Conservation (phyloP, 2,888 invertebrate genomes). For the Caenorhabditis virilis region DNA sequence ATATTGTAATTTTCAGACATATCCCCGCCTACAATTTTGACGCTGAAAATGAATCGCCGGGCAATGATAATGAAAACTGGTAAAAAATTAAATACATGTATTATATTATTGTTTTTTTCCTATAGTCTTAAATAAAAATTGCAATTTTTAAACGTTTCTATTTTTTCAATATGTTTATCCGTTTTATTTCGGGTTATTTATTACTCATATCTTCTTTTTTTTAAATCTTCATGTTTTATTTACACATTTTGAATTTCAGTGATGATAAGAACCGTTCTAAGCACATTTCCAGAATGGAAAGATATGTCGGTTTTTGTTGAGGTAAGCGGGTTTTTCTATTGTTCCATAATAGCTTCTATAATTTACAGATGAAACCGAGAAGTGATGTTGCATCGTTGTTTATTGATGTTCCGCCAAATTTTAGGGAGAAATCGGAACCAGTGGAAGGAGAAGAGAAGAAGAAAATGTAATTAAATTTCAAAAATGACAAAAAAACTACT, state of each 20-base stretch:
- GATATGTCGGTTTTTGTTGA: slow-evolving; percentile 29
- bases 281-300: slow-evolving; percentile 29
- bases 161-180: not conserved
- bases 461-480: slow-evolving; percentile 6
- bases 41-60: not conserved
- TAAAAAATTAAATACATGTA: too few relatives aligned
- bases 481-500: not conserved
- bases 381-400: slow-evolving; percentile 53
- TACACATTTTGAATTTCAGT: slow-evolving; percentile 2
- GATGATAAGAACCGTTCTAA: slow-evolving; percentile 28
- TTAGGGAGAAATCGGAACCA: slow-evolving; percentile 19
- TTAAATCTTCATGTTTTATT: not conserved
- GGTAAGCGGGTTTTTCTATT: slow-evolving; percentile 3
- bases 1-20: not conserved
- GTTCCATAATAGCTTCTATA: not conserved
- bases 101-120: too few relatives aligned
- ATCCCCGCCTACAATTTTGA: not conserved
- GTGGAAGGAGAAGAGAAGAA: slow-evolving; percentile 14
- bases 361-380: slow-evolving; percentile 51
- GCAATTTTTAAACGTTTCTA: not conserved
- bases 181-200: not conserved
- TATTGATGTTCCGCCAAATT: slow-evolving; percentile 51
- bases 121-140: too few relatives aligned
- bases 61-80: too few relatives aligned
- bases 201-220: not conserved